These are phyloP conservation scores for Salvelinus namaycush DNA, from an alignment of 2,113 vertebrate species.

Conservation along the genomic window DNA sequence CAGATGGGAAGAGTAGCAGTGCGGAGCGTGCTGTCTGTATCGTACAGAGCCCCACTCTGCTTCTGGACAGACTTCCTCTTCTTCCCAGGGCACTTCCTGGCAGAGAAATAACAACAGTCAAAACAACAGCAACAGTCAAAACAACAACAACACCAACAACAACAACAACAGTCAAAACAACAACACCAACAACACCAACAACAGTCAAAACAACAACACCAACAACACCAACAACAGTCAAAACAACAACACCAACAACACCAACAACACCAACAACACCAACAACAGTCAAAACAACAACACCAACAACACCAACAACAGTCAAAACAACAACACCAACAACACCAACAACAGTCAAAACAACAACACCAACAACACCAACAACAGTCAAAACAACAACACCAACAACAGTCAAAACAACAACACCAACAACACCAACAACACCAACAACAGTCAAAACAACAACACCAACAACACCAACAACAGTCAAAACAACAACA, in stretches of 20 bases:
- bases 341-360: neutral
- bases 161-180: neutral
- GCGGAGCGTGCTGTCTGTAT: slow-evolving; percentile 97
- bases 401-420: too few species aligned
- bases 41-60: slow-evolving; percentile 98
- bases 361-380: neutral
- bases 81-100: slow-evolving; percentile 97
- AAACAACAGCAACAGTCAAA: neutral
- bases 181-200: too few species aligned
- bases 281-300: too few species aligned
- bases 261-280: neutral
- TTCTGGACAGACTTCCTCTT: slow-evolving; percentile 98
- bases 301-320: too few species aligned
- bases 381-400: too few species aligned
- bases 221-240: neutral
- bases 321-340: too few species aligned
- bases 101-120: neutral
- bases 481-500: too few species aligned
- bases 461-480: neutral
- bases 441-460: too few species aligned
- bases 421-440: too few species aligned
- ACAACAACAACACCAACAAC: neutral
- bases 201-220: too few species aligned
- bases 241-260: neutral
- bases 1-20: slow-evolving; percentile 97